Conservation (phyloP, 2,888 invertebrate species). For the Trichopoda pennipes region DNA sequence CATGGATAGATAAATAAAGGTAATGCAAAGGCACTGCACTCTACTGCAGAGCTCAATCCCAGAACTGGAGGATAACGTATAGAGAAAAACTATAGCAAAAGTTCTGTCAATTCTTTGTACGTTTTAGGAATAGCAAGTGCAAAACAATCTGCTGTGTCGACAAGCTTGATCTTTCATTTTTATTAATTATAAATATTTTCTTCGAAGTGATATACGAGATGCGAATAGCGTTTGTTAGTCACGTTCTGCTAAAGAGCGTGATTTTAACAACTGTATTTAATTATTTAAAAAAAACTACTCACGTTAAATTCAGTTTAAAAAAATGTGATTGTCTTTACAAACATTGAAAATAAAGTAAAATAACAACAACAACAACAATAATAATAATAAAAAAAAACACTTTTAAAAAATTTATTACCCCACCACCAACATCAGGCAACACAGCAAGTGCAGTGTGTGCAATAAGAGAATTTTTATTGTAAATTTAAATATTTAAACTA, state of each 20-base stretch:
- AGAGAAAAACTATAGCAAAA: too few relatives aligned
- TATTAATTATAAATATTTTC: neutral
- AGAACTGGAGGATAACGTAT: too few relatives aligned
- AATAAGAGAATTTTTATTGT: conserved; percentile 35
- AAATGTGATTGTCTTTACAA: conserved; percentile 38
- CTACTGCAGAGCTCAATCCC: too few relatives aligned
- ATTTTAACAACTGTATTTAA: conserved; percentile 13
- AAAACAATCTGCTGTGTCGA: too few relatives aligned
- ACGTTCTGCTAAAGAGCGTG: conserved; percentile 27
- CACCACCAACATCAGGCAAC: neutral
- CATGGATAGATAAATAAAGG: too few relatives aligned
- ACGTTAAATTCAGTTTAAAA: conserved; percentile 41
- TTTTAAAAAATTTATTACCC: conserved; percentile 30
- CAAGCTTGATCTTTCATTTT: neutral
- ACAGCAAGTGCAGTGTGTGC: conserved; percentile 13
- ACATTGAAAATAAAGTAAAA: conserved; percentile 12
- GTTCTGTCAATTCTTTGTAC: too few relatives aligned
- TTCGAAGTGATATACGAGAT: neutral
- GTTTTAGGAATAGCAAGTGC: too few relatives aligned
- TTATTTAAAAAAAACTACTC: conserved; percentile 34
- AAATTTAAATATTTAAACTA: conserved; percentile 43
- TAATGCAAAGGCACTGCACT: too few relatives aligned
- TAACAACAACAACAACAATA: too few relatives aligned
- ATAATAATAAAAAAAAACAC: conserved; percentile 14
- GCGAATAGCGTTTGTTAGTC: conserved; percentile 7